phyloP scores from a whole-genome alignment of 2,888 invertebrate genomes.

The Autographa gamma region DNA sequence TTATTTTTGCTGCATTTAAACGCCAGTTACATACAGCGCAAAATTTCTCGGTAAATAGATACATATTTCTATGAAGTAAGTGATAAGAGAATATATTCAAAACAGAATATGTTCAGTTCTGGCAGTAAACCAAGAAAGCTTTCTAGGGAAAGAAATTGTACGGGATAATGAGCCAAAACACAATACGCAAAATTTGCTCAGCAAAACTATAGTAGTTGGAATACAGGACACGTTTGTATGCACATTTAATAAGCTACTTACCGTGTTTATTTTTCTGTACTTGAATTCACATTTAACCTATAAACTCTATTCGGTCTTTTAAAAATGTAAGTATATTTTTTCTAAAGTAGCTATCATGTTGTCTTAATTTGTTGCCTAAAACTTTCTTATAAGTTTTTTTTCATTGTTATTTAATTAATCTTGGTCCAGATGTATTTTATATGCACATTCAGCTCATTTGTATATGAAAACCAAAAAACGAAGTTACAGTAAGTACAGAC shows the following conservation, averaged over 20 bases:
- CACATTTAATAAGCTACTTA: slow-evolving; percentile 52
- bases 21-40: neutral
- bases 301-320: neutral
- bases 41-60: slow-evolving; percentile 11
- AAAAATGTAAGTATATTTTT: neutral
- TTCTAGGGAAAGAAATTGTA: slow-evolving; percentile 70
- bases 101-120: slow-evolving; percentile 60
- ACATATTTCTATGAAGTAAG: slow-evolving; percentile 19
- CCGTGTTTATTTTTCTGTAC: slow-evolving; percentile 32
- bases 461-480: no score
- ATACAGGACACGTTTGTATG: slow-evolving; percentile 48
- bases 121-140: slow-evolving; percentile 78
- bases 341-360: neutral
- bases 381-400: no score
- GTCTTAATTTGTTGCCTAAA: no score
- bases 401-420: no score
- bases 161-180: slow-evolving; percentile 74
- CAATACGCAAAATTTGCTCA: slow-evolving; percentile 63
- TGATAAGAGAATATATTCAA: slow-evolving; percentile 59
- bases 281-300: neutral
- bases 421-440: no score
- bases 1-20: no score
- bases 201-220: slow-evolving; percentile 19
- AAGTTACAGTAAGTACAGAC: no score
- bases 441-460: no score